A percentile compares a stretch with the other conserved stretches of the same genome.
These are phyloP conservation scores for Litoditis marina DNA, from an alignment of 2,888 invertebrate species.

Conservation along the genomic window DNA sequence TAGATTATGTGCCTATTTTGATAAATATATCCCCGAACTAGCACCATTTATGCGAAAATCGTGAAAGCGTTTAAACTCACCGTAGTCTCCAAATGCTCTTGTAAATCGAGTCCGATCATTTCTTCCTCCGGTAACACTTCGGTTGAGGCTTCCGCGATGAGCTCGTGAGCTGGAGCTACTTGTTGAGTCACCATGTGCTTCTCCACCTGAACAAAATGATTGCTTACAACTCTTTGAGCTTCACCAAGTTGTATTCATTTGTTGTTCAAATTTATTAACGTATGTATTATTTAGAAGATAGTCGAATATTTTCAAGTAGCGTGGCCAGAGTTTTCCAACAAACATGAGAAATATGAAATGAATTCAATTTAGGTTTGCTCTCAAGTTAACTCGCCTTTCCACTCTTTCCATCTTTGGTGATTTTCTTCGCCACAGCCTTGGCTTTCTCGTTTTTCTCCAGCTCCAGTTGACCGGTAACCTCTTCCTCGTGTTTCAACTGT, in stretches of 20 bases:
- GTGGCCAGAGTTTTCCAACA: too few species aligned
- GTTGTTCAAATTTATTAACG: too few species aligned
- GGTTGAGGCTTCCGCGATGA: not conserved
- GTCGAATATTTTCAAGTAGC: too few species aligned
- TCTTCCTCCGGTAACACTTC: not conserved
- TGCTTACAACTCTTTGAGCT: too few species aligned
- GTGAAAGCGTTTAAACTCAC: too few species aligned
- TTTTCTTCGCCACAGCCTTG: conserved; percentile 11
- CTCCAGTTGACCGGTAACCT: not conserved
- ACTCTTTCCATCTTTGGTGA: conserved; percentile 14
- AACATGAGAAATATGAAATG: not conserved
- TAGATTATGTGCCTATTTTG: too few species aligned
- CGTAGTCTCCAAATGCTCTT: not conserved
- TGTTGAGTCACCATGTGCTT: conserved; percentile 3
- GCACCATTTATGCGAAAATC: too few species aligned
- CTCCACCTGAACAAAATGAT: not conserved
- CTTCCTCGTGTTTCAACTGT: conserved; percentile 1
- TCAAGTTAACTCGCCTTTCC: conserved; percentile 5
- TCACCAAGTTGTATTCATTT: too few species aligned
- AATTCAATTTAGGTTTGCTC: not conserved
- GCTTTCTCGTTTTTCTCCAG: not conserved
- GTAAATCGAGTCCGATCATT: not conserved
- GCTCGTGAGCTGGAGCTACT: conserved; percentile 3
- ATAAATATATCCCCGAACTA: too few species aligned
- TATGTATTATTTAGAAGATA: too few species aligned